Conservation (phyloP, 2,888 invertebrate species). For the Harpalus rufipes region DNA sequence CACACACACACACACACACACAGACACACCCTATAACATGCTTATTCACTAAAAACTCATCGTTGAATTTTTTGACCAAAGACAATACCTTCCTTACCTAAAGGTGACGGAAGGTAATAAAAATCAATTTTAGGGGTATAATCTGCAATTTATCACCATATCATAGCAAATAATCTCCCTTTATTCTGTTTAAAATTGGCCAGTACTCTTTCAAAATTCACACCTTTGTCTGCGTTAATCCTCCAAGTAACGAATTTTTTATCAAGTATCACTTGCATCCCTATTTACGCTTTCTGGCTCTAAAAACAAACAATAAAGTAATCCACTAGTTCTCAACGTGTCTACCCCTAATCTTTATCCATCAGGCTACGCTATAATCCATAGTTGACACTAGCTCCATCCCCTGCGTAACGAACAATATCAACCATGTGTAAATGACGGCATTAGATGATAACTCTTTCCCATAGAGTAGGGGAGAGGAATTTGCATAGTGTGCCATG, state of each 20-base stretch:
- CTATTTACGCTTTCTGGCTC: background rate
- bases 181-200: background rate
- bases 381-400: background rate
- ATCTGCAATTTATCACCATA: background rate
- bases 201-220: background rate
- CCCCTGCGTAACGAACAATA: background rate
- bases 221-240: conserved; percentile 7
- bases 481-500: no score
- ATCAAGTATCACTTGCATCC: conserved; percentile 3
- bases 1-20: no score
- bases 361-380: background rate
- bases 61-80: no score
- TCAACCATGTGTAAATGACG: background rate
- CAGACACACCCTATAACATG: no score
- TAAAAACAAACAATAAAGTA: background rate
- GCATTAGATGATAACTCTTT: background rate
- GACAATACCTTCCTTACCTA: no score
- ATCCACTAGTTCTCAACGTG: background rate
- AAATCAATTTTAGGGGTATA: background rate
- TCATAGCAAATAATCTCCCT: background rate
- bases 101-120: no score
- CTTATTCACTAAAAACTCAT: no score
- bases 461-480: background rate
- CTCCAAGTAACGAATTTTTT: conserved; percentile 4
- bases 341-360: background rate